Conservation (phyloP, 2,888 invertebrate genomes). For the Rhingia rostrata region DNA sequence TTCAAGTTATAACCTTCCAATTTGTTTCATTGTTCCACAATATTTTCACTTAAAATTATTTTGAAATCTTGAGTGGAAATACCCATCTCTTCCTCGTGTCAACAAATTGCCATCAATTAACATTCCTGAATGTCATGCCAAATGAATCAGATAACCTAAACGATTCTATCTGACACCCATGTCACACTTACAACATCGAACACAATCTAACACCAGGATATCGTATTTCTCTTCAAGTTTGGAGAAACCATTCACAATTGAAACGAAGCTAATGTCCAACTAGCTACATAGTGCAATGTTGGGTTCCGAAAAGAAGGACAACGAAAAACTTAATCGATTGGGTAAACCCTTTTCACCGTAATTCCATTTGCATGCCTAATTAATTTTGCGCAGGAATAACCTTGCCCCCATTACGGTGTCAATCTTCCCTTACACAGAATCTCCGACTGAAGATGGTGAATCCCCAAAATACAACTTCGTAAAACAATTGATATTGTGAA, state of each 20-base stretch:
- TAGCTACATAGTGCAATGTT: constrained; percentile 6
- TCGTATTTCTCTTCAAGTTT: constrained; percentile 26
- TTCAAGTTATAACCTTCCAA: too few species aligned
- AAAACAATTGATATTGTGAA: constrained; percentile 60
- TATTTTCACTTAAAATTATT: too few species aligned
- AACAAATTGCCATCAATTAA: constrained; percentile 40
- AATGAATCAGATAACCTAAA: constrained; percentile 60
- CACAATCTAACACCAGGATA: constrained; percentile 10
- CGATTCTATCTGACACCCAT: constrained; percentile 32
- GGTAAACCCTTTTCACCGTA: constrained; percentile 64
- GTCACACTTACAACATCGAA: constrained; percentile 17
- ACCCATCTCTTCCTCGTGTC: not conserved
- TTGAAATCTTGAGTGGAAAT: not conserved
- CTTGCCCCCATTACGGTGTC: constrained; percentile 43
- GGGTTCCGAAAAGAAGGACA: not conserved
- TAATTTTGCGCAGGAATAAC: constrained; percentile 65
- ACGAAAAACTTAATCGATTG: constrained; percentile 62
- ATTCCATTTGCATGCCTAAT: constrained; percentile 74
- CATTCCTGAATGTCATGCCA: constrained; percentile 58
- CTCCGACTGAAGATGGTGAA: constrained; percentile 20
- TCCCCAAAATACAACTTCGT: constrained; percentile 36
- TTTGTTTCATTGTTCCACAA: too few species aligned
- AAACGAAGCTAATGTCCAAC: constrained; percentile 26
- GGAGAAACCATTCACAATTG: constrained; percentile 41
- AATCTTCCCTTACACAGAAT: constrained; percentile 17